phyloP scores from a whole-genome alignment of 2,888 invertebrate genomes.

The Cenopis cana region DNA sequence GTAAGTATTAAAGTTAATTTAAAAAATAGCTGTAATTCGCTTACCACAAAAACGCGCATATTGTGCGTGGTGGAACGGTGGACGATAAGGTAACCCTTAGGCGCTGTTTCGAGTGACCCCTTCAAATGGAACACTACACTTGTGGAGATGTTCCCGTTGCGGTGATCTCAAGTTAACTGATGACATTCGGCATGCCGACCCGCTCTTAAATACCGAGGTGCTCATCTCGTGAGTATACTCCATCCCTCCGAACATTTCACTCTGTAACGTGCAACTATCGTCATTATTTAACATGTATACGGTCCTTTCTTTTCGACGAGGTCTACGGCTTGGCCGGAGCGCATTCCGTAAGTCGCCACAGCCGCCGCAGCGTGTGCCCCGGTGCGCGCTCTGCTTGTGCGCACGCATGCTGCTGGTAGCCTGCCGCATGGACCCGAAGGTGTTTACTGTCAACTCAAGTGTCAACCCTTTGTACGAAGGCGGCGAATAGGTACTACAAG shows the following conservation, averaged over 20 bases:
- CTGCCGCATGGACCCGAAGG: background rate
- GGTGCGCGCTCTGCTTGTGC: slow-evolving; percentile 25
- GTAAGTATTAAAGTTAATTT: no score
- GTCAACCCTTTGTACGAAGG: slow-evolving; percentile 1
- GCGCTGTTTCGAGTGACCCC: slow-evolving; percentile 53
- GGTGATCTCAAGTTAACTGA: slow-evolving; percentile 80
- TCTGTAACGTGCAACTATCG: slow-evolving; percentile 79
- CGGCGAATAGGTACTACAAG: slow-evolving; percentile 17
- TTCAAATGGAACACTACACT: slow-evolving; percentile 64
- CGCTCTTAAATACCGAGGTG: slow-evolving; percentile 83
- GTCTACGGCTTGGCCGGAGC: slow-evolving; percentile 59
- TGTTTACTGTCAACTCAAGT: background rate
- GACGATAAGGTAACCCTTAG: slow-evolving; percentile 58
- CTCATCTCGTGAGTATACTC: slow-evolving; percentile 82
- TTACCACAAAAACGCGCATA: slow-evolving; percentile 83
- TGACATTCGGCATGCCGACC: slow-evolving; percentile 80
- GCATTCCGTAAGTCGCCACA: slow-evolving; percentile 78
- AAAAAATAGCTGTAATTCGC: slow-evolving; percentile 60
- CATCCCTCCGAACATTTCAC: slow-evolving; percentile 84
- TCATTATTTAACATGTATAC: slow-evolving; percentile 81
- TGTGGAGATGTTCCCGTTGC: slow-evolving; percentile 77
- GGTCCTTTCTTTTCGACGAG: slow-evolving; percentile 82
- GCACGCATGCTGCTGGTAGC: slow-evolving; percentile 1
- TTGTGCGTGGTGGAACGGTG: slow-evolving; percentile 65
- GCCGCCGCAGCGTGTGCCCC: slow-evolving; percentile 44